Evolutionary conservation across 2,888 invertebrate species (phyloP), one percentile per base, ranked within the genome.

Genomic region (Magallana nippona): DNA sequence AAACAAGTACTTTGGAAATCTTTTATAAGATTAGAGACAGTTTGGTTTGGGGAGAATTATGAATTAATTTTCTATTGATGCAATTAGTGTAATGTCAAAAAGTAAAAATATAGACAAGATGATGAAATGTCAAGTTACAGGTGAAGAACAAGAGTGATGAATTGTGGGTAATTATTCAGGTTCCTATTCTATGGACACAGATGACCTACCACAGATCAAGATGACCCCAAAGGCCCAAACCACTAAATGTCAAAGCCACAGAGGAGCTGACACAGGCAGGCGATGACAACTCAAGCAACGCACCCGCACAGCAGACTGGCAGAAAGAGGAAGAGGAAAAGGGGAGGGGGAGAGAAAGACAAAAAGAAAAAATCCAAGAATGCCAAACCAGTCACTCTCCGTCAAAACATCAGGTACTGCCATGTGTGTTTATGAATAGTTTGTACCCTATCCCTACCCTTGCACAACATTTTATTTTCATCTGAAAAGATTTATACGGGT

Each of bases 321-420:
- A 88, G 87, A 78, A 89, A 88, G 58, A 84, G 85, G 62, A 85
- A 85, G n/a, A 85, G 85, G 60, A 87, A 88, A 58, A 85, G 80
- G 8, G 88, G 87, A 55, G 88, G 88, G 19, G 88, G 87, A 19
- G 89, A 88, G 2, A 89, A 89, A 57, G 89, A 89, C 32, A 88
- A 83, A 27, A 83, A 85, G 77, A 89, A 89, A 71, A 89, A 88
- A 78, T 83, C 71, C 15, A 84, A 82, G 58, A 83, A 80, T 55
- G 22, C 71, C 17, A 89, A 89, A 85, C 60, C 86, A 55, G 84
- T 78, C 63, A 84, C 88, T 82, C 88, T 89, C 19, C 89, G 92
- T 79, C 89, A 89, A 87, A 92, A 92, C 86, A 92, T 92, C 83
- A 90, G 92, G 92, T 92, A 82, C 71, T 83, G 32, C 22, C n/a